Base-by-base conservation (phyloP, 64 coral and sea anemone genomes). In the Trachythela sp. region DNA sequence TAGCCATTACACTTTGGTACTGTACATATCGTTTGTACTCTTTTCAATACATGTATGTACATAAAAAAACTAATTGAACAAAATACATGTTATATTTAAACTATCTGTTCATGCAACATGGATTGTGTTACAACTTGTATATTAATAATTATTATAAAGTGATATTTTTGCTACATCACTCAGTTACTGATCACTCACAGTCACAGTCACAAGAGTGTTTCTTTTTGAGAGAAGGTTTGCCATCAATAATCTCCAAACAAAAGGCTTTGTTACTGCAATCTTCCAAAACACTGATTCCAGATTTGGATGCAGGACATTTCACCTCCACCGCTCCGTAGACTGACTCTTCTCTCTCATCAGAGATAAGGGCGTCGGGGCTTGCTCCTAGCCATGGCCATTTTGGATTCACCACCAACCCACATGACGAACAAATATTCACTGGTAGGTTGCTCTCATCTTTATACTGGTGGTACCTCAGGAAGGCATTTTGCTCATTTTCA, bases 251-350 rank as follows among this genome's bases (percentile, higher is more conserved):
- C 42, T 45, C 42, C 42, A 45, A 45, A 45, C 42, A 45, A 45
- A 45, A 68, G 30, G 30, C 59, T 31, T 68, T 22, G 20, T 22
- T 14, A 68, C 20, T n/a, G 59, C 20, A 31, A 31, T 6, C 20
- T 68, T 68, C 30, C 18, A 31, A 68, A 68, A 22, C 5, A 31
- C 59, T 68, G 20, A 68, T 31, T n/a, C 59, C 30, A 68, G 20
- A 31, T 22, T 68, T 68, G 20, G 20, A 22, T 68, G 59, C 59
- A 68, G 86, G 54, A 43, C 86, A 88, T 88, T 88, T 88, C 33
- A 88, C 37, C 41, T 70, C 56, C 3, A 88, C 13, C 33, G 60
- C 29, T 8, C 86, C 86, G 36, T 59, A 37, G 34, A 60, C 20
- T 88, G 42, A 45, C 42, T 45, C 42, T 45, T 45, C 42, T 6